Evolutionary conservation across 2,113 vertebrate species (phyloP).

Genomic region (Xyliphius kryptos): DNA sequence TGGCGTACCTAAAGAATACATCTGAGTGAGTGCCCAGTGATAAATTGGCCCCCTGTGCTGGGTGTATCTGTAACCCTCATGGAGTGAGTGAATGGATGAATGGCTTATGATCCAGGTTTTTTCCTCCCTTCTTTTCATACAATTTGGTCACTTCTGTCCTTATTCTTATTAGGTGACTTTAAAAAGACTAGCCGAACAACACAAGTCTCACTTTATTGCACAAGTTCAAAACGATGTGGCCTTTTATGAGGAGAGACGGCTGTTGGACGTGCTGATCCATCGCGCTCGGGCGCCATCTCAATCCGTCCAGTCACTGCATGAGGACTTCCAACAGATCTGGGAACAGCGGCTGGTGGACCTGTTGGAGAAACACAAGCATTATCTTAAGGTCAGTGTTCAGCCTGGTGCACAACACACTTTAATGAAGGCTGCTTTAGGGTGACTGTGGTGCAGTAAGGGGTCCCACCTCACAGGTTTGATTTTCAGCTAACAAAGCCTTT

Average conservation of each 20-base stretch:
- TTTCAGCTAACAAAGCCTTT: no score
- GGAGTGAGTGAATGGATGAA: no score
- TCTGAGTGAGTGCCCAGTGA: no score
- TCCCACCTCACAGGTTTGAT: no score
- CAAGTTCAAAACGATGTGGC: constrained; percentile 47
- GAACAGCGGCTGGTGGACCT: constrained; percentile 43
- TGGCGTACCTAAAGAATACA: no score
- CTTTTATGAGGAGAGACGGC: constrained; percentile 51
- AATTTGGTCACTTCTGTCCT: not conserved
- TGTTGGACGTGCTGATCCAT: constrained; percentile 54
- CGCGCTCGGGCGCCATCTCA: constrained; percentile 19
- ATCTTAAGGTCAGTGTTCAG: constrained; percentile 48
- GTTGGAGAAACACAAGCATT: constrained; percentile 48
- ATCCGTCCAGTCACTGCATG: not conserved
- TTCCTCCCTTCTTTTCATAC: not conserved
- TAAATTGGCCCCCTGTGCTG: no score
- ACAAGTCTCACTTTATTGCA: constrained; percentile 41
- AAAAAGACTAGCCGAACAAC: constrained; percentile 20
- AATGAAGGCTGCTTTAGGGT: no score
- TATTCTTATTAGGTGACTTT: constrained; percentile 33
- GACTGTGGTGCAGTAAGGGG: no score
- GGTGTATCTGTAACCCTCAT: no score
- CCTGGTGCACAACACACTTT: no score
- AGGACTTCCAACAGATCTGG: constrained; percentile 45
- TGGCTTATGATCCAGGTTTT: not conserved